phyloP scores from a whole-genome alignment of 1,140 invertebrate genomes.

The Drosophila obscura region DNA sequence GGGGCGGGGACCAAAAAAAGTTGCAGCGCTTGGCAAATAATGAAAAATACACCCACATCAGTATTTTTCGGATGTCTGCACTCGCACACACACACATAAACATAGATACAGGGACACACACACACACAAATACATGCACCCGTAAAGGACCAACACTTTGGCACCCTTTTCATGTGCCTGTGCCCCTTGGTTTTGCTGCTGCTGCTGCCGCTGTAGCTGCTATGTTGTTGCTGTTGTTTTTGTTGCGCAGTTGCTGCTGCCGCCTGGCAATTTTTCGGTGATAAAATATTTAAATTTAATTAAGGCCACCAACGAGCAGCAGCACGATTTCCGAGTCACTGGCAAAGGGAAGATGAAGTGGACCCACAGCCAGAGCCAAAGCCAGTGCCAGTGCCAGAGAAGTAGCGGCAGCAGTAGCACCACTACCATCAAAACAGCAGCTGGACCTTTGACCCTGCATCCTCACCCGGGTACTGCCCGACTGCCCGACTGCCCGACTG shows the following conservation, averaged over 20 bases:
- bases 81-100: conserved; percentile 41
- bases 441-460: conserved; percentile 52
- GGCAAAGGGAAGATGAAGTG: conserved; percentile 63
- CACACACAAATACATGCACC: conserved; percentile 12
- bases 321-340: conserved; percentile 70
- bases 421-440: not conserved
- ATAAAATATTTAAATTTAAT: conserved; percentile 84
- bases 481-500: too few relatives aligned
- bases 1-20: conserved; percentile 43
- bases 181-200: conserved; percentile 41
- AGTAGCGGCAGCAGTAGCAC: not conserved
- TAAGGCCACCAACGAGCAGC: conserved; percentile 82
- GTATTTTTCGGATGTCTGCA: conserved; percentile 80
- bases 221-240: conserved; percentile 40
- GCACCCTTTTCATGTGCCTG: conserved; percentile 72
- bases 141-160: conserved; percentile 50
- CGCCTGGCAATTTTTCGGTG: conserved; percentile 83
- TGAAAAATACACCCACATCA: conserved; percentile 82
- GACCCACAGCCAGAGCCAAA: conserved; percentile 13
- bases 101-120: not conserved
- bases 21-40: conserved; percentile 79
- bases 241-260: conserved; percentile 68
- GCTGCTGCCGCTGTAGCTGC: too few relatives aligned
- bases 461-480: not conserved
- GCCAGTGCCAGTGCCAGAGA: not conserved